Percentiles rank a stretch among this genome's conserved stretches.
Conservation (phyloP, 1,140 invertebrate genomes). For the Triops cancriformis region DNA sequence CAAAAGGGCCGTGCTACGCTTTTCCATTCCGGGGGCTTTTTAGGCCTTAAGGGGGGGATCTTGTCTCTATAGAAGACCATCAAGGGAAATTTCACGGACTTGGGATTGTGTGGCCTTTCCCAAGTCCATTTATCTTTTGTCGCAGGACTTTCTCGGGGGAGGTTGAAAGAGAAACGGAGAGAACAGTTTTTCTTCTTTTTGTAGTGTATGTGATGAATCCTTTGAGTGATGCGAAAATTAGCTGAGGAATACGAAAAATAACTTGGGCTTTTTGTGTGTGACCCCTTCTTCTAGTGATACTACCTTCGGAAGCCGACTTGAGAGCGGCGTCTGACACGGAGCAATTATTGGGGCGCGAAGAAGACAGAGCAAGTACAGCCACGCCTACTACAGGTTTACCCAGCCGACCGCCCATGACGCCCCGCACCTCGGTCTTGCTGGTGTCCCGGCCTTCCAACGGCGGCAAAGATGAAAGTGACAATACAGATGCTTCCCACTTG, state of each 20-base stretch:
- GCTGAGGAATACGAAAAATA: background rate
- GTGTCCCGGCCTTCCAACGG: background rate
- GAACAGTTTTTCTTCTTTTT: background rate
- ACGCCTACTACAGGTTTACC: background rate
- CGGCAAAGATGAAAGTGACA: background rate
- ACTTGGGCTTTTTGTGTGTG: background rate
- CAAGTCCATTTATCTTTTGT: conserved; percentile 7
- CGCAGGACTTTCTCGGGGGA: background rate
- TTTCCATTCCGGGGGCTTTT: background rate
- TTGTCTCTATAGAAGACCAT: background rate
- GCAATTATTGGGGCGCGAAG: conserved; percentile 43
- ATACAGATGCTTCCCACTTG: background rate
- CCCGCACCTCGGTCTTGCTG: background rate
- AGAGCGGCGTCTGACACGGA: conserved; percentile 47
- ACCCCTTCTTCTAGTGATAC: conserved; percentile 14
- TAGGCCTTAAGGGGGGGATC: background rate
- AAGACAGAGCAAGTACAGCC: conserved; percentile 16
- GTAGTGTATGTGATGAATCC: no score
- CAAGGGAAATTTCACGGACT: conserved; percentile 10
- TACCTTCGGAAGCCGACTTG: conserved; percentile 18
- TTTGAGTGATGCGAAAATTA: no score
- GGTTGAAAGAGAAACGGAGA: background rate
- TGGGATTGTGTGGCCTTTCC: background rate
- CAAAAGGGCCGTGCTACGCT: background rate
- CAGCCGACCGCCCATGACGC: background rate